phyloP scores from a whole-genome alignment of 2,113 vertebrate species.

The Cochlearius cochlearius region DNA sequence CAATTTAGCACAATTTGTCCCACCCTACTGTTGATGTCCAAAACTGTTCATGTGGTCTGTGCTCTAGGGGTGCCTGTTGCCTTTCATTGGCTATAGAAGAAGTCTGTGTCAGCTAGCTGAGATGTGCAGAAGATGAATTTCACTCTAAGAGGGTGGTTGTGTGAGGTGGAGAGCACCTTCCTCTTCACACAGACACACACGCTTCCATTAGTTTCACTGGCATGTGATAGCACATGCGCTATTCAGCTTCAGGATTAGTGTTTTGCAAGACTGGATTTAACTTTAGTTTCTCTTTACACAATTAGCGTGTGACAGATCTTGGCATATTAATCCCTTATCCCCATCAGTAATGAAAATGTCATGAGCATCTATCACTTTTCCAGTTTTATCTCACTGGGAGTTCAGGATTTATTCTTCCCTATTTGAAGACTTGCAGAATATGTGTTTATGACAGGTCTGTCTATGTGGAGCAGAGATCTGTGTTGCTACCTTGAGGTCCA shows the following conservation, averaged over 20 bases:
- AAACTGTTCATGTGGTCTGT: neutral
- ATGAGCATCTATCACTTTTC: rapidly evolving
- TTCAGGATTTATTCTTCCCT: neutral
- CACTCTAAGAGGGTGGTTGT: neutral
- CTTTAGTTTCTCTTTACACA: neutral
- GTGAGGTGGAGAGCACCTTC: neutral
- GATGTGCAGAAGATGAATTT: neutral
- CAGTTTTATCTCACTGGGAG: neutral
- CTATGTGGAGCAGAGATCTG: neutral
- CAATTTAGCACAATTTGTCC: neutral
- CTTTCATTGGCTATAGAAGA: neutral
- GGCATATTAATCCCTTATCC: neutral
- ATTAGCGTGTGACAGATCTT: neutral
- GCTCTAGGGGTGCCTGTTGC: neutral
- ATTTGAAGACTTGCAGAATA: neutral
- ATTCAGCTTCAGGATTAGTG: neutral
- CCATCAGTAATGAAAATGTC: neutral
- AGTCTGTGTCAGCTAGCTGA: neutral
- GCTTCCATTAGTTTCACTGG: neutral
- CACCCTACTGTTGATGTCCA: neutral
- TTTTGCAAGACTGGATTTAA: neutral
- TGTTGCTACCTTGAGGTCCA: neutral
- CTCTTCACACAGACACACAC: neutral
- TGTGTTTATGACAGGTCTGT: neutral
- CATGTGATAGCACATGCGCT: neutral